These are phyloP conservation scores for Sebastes steindachneri DNA, from an alignment of 2,797 vertebrate genomes.

Conservation along the genomic window DNA sequence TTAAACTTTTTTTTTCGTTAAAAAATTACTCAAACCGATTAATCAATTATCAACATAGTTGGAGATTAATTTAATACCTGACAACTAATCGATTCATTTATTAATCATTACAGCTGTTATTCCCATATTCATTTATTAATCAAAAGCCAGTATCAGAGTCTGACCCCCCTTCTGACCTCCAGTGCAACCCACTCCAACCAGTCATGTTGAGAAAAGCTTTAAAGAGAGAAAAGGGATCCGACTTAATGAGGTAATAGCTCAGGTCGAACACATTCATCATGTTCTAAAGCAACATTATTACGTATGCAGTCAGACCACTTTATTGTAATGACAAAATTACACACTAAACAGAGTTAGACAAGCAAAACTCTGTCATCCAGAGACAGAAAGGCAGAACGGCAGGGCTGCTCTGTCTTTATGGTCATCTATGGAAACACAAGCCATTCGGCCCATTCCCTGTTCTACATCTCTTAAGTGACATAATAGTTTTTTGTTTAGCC, in stretches of 20 bases:
- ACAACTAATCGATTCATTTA: too few species aligned
- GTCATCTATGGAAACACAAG: background rate
- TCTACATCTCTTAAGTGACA: conserved; percentile 25
- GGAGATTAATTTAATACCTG: too few species aligned
- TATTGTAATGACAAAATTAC: background rate
- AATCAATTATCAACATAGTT: too few species aligned
- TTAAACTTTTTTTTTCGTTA: too few species aligned
- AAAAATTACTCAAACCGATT: too few species aligned
- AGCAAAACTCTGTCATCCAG: background rate
- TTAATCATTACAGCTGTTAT: too few species aligned
- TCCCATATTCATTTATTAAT: background rate
- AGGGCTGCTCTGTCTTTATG: background rate
- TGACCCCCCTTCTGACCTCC: background rate
- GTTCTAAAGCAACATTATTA: conserved; percentile 10
- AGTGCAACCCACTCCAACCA: background rate
- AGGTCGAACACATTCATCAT: conserved; percentile 6
- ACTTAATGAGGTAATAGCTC: conserved; percentile 10
- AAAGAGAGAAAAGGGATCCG: conserved; percentile 1
- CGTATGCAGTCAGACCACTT: background rate
- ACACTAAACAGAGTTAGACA: background rate
- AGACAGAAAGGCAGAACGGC: background rate
- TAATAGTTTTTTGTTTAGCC: conserved; percentile 28
- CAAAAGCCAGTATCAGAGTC: background rate
- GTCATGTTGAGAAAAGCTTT: background rate
- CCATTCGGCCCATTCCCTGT: background rate